These are phyloP conservation scores for Brachionus plicatilis DNA, from an alignment of 1,140 invertebrate genomes.

Conservation along the genomic window DNA sequence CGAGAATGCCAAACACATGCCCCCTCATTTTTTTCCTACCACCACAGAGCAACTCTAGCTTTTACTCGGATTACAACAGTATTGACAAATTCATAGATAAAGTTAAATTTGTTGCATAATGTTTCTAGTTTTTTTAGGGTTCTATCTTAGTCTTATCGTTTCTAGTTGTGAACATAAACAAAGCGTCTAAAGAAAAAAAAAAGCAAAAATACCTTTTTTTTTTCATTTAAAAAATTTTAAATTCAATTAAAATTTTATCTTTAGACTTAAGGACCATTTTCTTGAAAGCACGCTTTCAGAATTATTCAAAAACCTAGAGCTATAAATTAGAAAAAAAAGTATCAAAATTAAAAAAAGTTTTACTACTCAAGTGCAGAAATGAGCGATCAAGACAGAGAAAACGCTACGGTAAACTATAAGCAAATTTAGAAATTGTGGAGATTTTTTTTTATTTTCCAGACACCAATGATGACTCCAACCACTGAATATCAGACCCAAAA, in stretches of 20 bases:
- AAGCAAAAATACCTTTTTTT: not conserved
- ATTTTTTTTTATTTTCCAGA: not conserved
- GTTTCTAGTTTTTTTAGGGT: not conserved
- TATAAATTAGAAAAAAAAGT: not conserved
- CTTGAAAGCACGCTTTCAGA: not conserved
- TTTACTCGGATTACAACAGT: not conserved
- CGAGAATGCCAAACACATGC: not conserved
- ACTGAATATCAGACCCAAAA: not conserved
- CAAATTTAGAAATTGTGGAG: too few species aligned
- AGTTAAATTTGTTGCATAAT: constrained; percentile 10
- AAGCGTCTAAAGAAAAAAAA: constrained; percentile 11
- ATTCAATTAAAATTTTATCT: constrained; percentile 22
- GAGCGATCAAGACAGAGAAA: constrained; percentile 18
- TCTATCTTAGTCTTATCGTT: not conserved
- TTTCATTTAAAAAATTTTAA: not conserved
- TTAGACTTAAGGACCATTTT: not conserved
- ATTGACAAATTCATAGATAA: constrained; percentile 35
- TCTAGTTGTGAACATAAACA: constrained; percentile 19
- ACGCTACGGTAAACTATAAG: not conserved
- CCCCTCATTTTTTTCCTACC: not conserved
- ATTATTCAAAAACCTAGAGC: not conserved
- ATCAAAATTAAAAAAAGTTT: not conserved
- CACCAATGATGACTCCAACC: constrained; percentile 20
- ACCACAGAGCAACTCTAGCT: not conserved
- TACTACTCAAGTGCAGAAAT: not conserved